Percentiles rank a stretch among this genome's conserved stretches.
Evolutionary conservation across 1,140 invertebrate genomes (phyloP).

Genomic region (Hylaeus volcanicus): DNA sequence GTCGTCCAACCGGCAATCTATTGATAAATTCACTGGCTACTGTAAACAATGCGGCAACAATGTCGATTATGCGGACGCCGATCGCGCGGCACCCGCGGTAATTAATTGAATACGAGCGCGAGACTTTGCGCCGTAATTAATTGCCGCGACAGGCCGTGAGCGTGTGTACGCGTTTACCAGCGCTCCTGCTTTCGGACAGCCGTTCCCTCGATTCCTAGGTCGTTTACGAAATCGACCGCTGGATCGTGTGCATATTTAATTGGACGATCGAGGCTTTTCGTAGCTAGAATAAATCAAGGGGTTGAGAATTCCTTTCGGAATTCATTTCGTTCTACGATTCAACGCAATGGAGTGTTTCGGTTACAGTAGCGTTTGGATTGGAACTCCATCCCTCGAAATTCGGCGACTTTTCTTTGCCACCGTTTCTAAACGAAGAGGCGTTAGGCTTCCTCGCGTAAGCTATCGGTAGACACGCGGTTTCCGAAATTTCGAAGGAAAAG

Average conservation of each 20-base stretch:
- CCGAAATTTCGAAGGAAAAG: not conserved
- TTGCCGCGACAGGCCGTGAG: conserved; percentile 54
- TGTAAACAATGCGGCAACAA: conserved; percentile 77
- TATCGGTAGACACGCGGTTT: too few species aligned
- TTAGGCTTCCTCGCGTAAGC: too few species aligned
- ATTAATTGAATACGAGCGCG: conserved; percentile 60
- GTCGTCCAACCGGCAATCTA: conserved; percentile 60
- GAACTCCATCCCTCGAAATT: too few species aligned
- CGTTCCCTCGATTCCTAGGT: not conserved
- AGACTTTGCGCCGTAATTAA: conserved; percentile 75
- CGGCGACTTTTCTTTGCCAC: too few species aligned
- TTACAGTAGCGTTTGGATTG: too few species aligned
- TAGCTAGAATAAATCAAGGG: too few species aligned
- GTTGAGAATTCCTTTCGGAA: too few species aligned
- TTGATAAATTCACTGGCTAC: conserved; percentile 77
- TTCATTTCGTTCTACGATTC: too few species aligned
- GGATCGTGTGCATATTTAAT: too few species aligned
- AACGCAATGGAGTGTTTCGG: too few species aligned
- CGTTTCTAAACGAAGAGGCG: too few species aligned
- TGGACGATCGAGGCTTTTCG: too few species aligned
- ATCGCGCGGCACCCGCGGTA: conserved; percentile 56
- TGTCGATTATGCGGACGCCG: conserved; percentile 76
- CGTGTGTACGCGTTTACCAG: conserved; percentile 30
- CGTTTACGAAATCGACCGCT: not conserved
- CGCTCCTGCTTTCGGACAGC: not conserved